Evolutionary conservation across 2,797 vertebrate genomes (phyloP).

Genomic region (Catostomus latipinnis): DNA sequence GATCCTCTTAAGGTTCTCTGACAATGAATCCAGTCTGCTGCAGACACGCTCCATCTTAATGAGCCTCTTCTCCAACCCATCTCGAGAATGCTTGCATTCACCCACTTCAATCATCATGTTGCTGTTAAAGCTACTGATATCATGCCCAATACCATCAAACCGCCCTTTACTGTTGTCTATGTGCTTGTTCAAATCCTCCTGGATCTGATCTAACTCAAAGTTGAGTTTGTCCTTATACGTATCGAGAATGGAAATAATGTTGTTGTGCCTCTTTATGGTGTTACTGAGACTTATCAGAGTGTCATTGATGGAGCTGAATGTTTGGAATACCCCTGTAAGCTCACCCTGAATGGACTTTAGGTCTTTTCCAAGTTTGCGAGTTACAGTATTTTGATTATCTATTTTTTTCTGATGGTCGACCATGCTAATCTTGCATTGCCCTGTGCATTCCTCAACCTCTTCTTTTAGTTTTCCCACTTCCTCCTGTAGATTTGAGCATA

Average conservation of each 20-base stretch:
- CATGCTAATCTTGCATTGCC: constrained; percentile 66
- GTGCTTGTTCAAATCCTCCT: constrained; percentile 80
- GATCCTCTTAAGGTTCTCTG: constrained; percentile 81
- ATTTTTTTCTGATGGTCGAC: constrained; percentile 74
- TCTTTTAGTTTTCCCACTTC: constrained; percentile 79
- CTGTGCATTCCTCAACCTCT: constrained; percentile 74
- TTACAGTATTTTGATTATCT: constrained; percentile 81
- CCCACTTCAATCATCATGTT: constrained; percentile 72
- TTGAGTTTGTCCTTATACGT: constrained; percentile 79
- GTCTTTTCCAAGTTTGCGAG: constrained; percentile 76
- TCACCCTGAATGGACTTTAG: constrained; percentile 86
- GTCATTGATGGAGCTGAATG: constrained; percentile 84
- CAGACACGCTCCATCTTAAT: constrained; percentile 87
- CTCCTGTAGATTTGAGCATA: constrained; percentile 80
- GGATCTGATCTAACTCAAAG: constrained; percentile 83
- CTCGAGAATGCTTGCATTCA: constrained; percentile 77
- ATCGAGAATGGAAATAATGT: constrained; percentile 77
- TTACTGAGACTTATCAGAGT: constrained; percentile 84
- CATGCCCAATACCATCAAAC: constrained; percentile 72
- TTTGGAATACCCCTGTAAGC: constrained; percentile 77
- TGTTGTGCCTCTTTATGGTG: constrained; percentile 81
- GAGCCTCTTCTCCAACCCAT: constrained; percentile 82
- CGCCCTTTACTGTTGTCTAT: constrained; percentile 74
- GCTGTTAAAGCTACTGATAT: constrained; percentile 76
- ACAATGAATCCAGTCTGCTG: constrained; percentile 82